phyloP scores from a whole-genome alignment of 2,888 invertebrate species.

The Mantis religiosa region DNA sequence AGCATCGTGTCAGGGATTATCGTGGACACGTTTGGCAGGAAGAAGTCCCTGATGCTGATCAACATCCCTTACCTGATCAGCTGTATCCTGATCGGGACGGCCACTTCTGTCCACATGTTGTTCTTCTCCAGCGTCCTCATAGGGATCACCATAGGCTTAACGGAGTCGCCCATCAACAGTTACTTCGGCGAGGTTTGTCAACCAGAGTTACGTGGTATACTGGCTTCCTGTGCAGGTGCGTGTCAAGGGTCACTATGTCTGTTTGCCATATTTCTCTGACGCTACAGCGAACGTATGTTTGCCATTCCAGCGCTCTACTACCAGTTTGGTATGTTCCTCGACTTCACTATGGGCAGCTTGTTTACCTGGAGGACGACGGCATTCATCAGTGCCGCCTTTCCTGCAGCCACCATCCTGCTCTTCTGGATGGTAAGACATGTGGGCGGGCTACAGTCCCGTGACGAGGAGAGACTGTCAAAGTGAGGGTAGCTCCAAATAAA shows the following conservation, averaged over 20 bases:
- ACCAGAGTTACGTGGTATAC: conserved; percentile 35
- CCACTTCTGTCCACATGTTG: conserved; percentile 48
- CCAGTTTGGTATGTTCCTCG: conserved; percentile 48
- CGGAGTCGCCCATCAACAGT: conserved; percentile 57
- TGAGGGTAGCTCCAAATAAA: too few relatives aligned
- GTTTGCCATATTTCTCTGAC: too few relatives aligned
- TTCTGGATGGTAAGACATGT: conserved; percentile 50
- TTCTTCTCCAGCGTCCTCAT: conserved; percentile 52
- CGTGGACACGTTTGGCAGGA: conserved; percentile 53
- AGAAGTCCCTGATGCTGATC: conserved; percentile 52
- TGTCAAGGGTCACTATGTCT: background rate
- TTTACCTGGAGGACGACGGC: conserved; percentile 54
- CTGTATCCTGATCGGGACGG: conserved; percentile 53
- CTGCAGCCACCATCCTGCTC: conserved; percentile 48
- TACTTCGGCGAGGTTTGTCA: conserved; percentile 58
- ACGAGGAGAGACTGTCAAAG: too few relatives aligned
- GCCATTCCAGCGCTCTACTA: background rate
- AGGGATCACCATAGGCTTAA: conserved; percentile 55
- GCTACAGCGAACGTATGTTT: background rate
- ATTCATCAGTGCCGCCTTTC: conserved; percentile 46
- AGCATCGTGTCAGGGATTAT: conserved; percentile 47
- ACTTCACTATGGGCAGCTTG: conserved; percentile 51
- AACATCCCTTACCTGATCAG: conserved; percentile 55
- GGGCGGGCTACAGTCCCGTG: too few relatives aligned
- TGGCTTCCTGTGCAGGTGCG: background rate